A percentile compares a stretch with the other conserved stretches of the same genome.
Evolutionary conservation across 2,888 invertebrate genomes (phyloP).

Genomic region (Drosophila engyochracea): DNA sequence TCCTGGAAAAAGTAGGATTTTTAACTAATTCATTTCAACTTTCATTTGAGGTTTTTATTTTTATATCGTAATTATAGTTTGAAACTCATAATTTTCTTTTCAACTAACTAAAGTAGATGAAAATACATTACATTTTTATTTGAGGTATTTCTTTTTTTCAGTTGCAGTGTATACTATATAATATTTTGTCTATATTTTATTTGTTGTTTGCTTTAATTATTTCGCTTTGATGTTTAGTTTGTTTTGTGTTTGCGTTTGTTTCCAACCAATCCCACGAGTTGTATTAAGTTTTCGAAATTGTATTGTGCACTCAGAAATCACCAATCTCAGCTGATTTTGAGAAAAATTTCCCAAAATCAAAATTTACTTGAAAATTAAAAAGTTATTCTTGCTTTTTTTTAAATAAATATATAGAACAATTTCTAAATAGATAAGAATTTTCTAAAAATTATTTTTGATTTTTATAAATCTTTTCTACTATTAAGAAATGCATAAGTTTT

Average conservation of each 20-base stretch:
- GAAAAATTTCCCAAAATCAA: background rate
- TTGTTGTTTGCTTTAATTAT: background rate
- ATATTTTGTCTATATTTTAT: background rate
- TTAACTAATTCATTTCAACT: no score
- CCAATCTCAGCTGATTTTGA: background rate
- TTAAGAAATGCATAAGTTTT: background rate
- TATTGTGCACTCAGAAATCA: background rate
- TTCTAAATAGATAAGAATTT: background rate
- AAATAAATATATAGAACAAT: no score
- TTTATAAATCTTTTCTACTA: background rate
- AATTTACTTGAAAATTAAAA: background rate
- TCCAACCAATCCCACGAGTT: background rate
- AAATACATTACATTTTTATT: background rate
- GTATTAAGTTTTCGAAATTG: background rate
- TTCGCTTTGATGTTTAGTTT: conserved; percentile 6
- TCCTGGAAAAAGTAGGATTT: no score
- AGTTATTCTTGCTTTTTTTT: background rate
- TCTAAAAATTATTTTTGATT: background rate
- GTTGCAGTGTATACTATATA: background rate
- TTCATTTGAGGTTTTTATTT: no score
- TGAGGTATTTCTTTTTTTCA: background rate
- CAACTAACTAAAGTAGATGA: background rate
- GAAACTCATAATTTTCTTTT: background rate
- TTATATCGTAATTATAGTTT: no score
- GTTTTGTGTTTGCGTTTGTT: conserved; percentile 1